phyloP scores from a whole-genome alignment of 2,113 vertebrate species.

The Protomyctophum bolini region DNA sequence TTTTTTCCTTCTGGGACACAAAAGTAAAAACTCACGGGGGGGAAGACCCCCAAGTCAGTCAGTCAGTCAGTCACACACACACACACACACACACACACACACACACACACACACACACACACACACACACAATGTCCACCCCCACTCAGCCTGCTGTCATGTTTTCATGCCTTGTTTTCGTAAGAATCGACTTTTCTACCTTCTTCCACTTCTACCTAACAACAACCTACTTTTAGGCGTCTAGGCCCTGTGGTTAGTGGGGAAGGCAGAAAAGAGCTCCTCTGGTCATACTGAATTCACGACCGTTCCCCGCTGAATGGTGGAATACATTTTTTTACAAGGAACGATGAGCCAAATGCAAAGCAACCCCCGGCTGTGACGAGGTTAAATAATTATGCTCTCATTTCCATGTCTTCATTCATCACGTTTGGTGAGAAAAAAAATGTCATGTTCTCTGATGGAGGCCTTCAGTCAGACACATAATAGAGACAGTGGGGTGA shows the following conservation, averaged over 20 bases:
- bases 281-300: constrained; percentile 2
- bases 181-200: not conserved
- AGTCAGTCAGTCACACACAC: too few relatives aligned
- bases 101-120: not conserved
- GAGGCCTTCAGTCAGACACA: constrained; percentile 36
- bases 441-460: not conserved
- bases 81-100: constrained; percentile 4
- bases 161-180: not conserved
- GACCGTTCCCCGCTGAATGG: not conserved
- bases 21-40: too few relatives aligned
- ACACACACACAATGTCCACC: not conserved
- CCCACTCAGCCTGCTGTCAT: not conserved
- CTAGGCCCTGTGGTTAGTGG: not conserved
- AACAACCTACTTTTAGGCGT: too few relatives aligned
- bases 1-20: constrained; percentile 2
- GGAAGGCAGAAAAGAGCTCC: constrained; percentile 6
- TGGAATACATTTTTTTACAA: constrained; percentile 18
- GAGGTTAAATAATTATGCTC: constrained; percentile 29
- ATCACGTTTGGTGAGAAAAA: constrained; percentile 10
- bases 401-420: not conserved
- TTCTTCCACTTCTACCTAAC: not conserved
- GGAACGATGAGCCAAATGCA: not conserved
- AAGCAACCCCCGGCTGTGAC: constrained; percentile 11
- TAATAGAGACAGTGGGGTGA: not conserved
- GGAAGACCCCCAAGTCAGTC: not conserved